Percentiles rank a stretch among this genome's conserved stretches.
Conservation (phyloP, 2,888 invertebrate genomes). For the Drosophila meridionalis region DNA sequence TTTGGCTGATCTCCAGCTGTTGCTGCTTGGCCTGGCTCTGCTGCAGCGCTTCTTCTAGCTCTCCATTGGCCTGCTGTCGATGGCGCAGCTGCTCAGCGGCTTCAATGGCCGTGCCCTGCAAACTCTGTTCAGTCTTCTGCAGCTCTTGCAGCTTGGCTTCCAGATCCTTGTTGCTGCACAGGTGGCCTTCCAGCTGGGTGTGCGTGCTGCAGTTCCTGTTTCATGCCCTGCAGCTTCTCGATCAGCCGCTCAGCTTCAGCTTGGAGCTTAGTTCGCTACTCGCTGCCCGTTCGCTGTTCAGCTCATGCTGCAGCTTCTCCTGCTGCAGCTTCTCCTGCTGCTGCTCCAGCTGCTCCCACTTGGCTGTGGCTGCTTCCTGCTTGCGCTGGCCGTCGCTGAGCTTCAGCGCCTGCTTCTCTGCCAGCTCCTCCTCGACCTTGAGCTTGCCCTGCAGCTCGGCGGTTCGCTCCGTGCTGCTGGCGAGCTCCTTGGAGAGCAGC, state of each 20-base stretch:
- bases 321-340: slow-evolving; percentile 66
- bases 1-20: slow-evolving; percentile 25
- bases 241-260: slow-evolving; percentile 61
- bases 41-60: slow-evolving; percentile 44
- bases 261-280: slow-evolving; percentile 61
- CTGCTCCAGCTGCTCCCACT: slow-evolving; percentile 53
- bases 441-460: slow-evolving; percentile 60
- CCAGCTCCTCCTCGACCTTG: slow-evolving; percentile 66
- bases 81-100: slow-evolving; percentile 59
- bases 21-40: slow-evolving; percentile 33
- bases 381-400: slow-evolving; percentile 68
- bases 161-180: slow-evolving; percentile 41
- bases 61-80: slow-evolving; percentile 59
- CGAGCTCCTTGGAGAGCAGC: slow-evolving; percentile 71
- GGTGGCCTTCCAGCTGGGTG: slow-evolving; percentile 49
- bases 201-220: slow-evolving; percentile 69
- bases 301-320: slow-evolving; percentile 36
- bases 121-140: slow-evolving; percentile 35
- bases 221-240: slow-evolving; percentile 70
- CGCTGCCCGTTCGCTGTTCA: slow-evolving; percentile 40
- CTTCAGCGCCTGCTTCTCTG: slow-evolving; percentile 67
- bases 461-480: slow-evolving; percentile 64
- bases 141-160: slow-evolving; percentile 30
- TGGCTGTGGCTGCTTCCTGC: slow-evolving; percentile 60
- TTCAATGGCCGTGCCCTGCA: slow-evolving; percentile 50